Percentiles rank a stretch among this genome's conserved stretches.
Evolutionary conservation across 2,797 vertebrate species (phyloP).

Genomic region (Esox masquinongy): DNA sequence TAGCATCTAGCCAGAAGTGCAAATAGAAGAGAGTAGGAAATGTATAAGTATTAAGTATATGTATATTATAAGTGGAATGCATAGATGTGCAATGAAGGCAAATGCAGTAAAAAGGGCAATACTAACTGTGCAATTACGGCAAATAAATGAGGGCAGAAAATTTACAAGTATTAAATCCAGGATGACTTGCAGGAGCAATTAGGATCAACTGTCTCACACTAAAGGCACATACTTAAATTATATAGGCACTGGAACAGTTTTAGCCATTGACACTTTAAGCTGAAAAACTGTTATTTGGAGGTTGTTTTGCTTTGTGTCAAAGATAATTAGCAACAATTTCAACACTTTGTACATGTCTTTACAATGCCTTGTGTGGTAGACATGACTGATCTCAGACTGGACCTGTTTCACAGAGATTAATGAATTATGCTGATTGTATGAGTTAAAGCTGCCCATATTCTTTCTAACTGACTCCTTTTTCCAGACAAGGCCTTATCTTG

Average conservation of each 20-base stretch:
- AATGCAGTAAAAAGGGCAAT: too few relatives aligned
- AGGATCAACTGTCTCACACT: neutral
- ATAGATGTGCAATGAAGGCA: too few relatives aligned
- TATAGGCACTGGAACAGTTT: neutral
- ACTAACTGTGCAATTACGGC: too few relatives aligned
- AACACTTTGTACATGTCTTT: neutral
- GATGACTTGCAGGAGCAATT: too few relatives aligned
- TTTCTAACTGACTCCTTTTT: constrained; percentile 7
- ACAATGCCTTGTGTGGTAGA: constrained; percentile 15
- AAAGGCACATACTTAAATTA: neutral
- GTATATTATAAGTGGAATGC: too few relatives aligned
- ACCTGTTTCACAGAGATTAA: constrained; percentile 8
- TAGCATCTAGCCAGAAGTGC: too few relatives aligned
- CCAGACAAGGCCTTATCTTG: constrained; percentile 12
- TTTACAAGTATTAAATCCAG: too few relatives aligned
- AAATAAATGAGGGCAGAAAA: too few relatives aligned
- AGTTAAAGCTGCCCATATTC: constrained; percentile 5
- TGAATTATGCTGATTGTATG: constrained; percentile 13
- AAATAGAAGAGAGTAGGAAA: too few relatives aligned
- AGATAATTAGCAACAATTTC: neutral
- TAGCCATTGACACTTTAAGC: neutral
- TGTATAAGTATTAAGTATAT: too few relatives aligned
- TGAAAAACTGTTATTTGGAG: neutral
- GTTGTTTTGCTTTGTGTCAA: constrained; percentile 1
- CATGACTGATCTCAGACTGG: constrained; percentile 20